These are phyloP conservation scores for Alethe diademata DNA, from an alignment of 2,113 vertebrate genomes.

Conservation along the genomic window DNA sequence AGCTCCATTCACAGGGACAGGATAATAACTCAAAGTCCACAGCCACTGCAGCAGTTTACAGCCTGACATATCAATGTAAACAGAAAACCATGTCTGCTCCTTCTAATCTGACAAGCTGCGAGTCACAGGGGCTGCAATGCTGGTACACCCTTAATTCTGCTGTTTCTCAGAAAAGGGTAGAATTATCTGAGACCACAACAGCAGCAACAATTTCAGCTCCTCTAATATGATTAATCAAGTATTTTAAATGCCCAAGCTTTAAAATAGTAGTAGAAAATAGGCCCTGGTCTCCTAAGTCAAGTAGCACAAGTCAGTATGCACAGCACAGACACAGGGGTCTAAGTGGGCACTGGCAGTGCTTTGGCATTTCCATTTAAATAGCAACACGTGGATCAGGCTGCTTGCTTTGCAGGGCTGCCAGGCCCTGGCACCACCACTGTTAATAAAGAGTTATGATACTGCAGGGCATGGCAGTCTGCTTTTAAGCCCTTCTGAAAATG, in stretches of 20 bases:
- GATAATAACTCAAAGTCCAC: conserved; percentile 40
- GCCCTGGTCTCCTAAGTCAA: not conserved
- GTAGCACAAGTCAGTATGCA: not conserved
- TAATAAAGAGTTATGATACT: not conserved
- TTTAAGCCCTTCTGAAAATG: not conserved
- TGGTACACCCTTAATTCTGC: not conserved
- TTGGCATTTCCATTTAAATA: not conserved
- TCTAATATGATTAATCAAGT: not conserved
- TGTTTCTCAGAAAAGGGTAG: not conserved
- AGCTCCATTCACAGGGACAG: not conserved
- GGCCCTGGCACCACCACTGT: not conserved
- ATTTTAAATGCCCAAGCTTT: not conserved
- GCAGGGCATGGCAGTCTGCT: not conserved
- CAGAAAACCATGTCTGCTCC: not conserved
- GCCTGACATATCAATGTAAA: not conserved
- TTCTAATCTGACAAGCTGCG: not conserved
- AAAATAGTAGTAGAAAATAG: not conserved
- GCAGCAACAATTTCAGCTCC: not conserved
- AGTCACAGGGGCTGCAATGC: not conserved
- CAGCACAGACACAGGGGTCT: rapidly evolving
- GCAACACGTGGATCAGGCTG: not conserved
- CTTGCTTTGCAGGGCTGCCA: not conserved
- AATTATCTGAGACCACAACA: not conserved
- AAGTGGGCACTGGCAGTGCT: not conserved
- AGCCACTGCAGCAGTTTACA: not conserved